These are phyloP conservation scores for Rhamphomyia laevipes DNA, from an alignment of 2,888 invertebrate genomes.

Conservation along the genomic window DNA sequence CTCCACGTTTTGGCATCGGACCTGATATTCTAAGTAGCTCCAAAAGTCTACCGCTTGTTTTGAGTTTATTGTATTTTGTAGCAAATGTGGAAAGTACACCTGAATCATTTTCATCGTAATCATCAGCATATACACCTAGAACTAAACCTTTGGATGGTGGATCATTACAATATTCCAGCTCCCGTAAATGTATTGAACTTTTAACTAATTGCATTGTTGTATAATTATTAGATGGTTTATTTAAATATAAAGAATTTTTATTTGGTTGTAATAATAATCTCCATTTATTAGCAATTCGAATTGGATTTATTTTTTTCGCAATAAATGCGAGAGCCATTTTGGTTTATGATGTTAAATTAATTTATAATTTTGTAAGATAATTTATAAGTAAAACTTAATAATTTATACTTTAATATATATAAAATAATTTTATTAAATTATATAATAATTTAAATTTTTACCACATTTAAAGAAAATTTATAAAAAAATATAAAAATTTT, in stretches of 20 bases:
- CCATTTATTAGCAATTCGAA: slow-evolving; percentile 21
- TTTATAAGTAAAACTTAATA: no score
- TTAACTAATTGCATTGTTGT: slow-evolving; percentile 24
- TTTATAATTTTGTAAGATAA: no score
- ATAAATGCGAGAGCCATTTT: slow-evolving; percentile 25
- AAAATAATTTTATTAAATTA: no score
- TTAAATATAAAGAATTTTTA: slow-evolving; percentile 5
- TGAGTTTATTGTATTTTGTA: slow-evolving; percentile 44
- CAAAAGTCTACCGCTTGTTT: slow-evolving; percentile 42
- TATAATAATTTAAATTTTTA: no score
- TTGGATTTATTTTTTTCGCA: slow-evolving; percentile 15
- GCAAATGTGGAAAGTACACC: slow-evolving; percentile 51
- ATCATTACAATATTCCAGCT: slow-evolving; percentile 32
- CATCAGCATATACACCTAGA: slow-evolving; percentile 51
- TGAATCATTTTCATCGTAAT: slow-evolving; percentile 40
- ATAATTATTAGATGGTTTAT: no score
- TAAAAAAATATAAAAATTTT: no score
- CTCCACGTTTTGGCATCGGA: slow-evolving; percentile 41
- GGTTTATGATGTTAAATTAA: no score
- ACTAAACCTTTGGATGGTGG: slow-evolving; percentile 42
- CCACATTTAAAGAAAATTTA: no score
- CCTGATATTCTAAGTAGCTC: slow-evolving; percentile 42
- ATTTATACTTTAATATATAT: no score
- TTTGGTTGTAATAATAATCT: slow-evolving; percentile 15
- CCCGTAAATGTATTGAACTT: slow-evolving; percentile 27